Evolutionary conservation across 2,888 invertebrate species (phyloP).

Genomic region (Drosophila histrio): DNA sequence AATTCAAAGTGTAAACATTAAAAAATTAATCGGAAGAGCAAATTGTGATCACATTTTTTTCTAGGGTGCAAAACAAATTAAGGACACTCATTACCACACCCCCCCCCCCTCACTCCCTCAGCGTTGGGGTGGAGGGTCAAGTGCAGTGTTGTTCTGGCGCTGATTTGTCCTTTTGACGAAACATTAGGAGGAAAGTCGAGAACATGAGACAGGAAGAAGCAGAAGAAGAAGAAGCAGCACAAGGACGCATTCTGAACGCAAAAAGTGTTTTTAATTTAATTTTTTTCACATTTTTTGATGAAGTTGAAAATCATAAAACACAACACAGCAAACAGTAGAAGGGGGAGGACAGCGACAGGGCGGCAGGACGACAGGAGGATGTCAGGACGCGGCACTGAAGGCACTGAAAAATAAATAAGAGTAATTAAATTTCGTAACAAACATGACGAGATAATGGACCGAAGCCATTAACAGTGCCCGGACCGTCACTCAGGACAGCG

Average conservation of each 20-base stretch:
- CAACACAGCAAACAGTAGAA: constrained; percentile 18
- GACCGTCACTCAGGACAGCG: constrained; percentile 53
- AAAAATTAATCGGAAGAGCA: constrained; percentile 49
- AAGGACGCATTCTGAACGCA: constrained; percentile 46
- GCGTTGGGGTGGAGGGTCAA: constrained; percentile 39
- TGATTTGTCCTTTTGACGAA: constrained; percentile 67
- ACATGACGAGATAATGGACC: constrained; percentile 84
- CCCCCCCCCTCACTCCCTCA: background rate
- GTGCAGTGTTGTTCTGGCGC: constrained; percentile 29
- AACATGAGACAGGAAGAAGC: constrained; percentile 39
- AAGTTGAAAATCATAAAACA: constrained; percentile 74
- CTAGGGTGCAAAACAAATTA: constrained; percentile 37
- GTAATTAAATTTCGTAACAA: constrained; percentile 84
- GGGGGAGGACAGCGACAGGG: too few relatives aligned
- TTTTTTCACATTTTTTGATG: constrained; percentile 68
- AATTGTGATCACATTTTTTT: constrained; percentile 41
- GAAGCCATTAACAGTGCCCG: constrained; percentile 80
- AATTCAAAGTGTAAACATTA: constrained; percentile 32
- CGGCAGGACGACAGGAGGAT: constrained; percentile 7
- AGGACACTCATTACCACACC: constrained; percentile 31
- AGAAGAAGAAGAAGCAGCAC: constrained; percentile 12
- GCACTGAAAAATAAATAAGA: constrained; percentile 81
- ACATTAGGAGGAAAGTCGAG: constrained; percentile 62
- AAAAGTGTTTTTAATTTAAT: constrained; percentile 78
- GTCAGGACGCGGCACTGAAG: constrained; percentile 20